Base-by-base conservation (phyloP, 2,113 vertebrate genomes). In the Halichoerus grypus region DNA sequence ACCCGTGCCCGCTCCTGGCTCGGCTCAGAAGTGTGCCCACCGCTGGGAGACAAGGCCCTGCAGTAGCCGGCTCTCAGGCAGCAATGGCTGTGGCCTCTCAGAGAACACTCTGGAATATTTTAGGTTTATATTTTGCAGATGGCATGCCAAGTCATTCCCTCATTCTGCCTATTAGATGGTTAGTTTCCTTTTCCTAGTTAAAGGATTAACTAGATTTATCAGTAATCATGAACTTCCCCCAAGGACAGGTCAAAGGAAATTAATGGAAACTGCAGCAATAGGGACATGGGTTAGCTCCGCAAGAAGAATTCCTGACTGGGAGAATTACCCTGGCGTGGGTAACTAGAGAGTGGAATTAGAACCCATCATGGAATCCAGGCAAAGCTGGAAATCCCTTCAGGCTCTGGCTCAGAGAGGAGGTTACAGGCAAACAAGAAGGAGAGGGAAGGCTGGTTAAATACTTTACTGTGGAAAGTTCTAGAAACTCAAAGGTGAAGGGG, bases 171-270 rank as follows among this genome's bases (percentile, higher is more conserved):
- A 97, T 97, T 97, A 98, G 97, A 97, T 91, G 97, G 96, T 97
- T 97, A 97, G 97, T 97, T 98, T 98, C 95, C 97, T 97, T 97
- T 97, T 97, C 59, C 97, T 95, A 97, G 97, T 97, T 98, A 97
- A 95, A 95, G 97, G 97, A 98, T 98, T 98, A 98, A 97, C 96
- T 97, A 94, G 97, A 97, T 98, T 98, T 97, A 98, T 97, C 93
- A 97, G 95, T 96, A 90, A 98, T 97, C 96, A 97, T 74, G 83
- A 97, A 85, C 79, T 97, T 97, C 97, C 96, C 96, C 95, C 85
- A 94, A 97, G 94, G 97, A 97, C 95, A 95, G 96, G 96, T 97
- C 92, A 90, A 79, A 98, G 97, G 98, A 97, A 98, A 97, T 98
- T 84, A 97, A 93, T 92, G 95, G 96, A 96, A 98, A 98, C 97